Percentiles rank a stretch among this genome's conserved stretches.
These are phyloP conservation scores for Lichenostomus cassidix DNA, from an alignment of 2,113 vertebrate species.

Conservation along the genomic window DNA sequence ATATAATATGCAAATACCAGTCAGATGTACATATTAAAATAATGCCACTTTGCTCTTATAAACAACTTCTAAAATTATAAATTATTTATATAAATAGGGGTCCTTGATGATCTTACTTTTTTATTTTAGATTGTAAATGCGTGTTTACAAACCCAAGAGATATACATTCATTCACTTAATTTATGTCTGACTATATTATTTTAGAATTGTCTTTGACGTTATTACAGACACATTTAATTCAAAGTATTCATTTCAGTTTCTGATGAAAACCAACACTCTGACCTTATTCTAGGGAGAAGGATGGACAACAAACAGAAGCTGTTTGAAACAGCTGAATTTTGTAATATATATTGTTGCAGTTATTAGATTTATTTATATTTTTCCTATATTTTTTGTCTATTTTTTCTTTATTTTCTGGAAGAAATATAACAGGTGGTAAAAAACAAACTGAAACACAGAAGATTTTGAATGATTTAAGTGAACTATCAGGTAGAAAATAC, in stretches of 20 bases:
- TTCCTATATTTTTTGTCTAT: neutral
- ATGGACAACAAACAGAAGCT: neutral
- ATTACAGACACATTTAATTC: slow-evolving; percentile 18
- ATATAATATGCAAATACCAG: neutral
- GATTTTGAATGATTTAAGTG: neutral
- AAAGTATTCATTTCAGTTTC: slow-evolving; percentile 18
- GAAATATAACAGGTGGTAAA: neutral
- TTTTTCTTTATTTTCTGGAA: neutral
- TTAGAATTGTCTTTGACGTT: slow-evolving; percentile 36
- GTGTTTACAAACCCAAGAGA: slow-evolving; percentile 41
- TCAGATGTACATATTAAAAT: slow-evolving; percentile 41
- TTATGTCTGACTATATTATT: slow-evolving; percentile 57
- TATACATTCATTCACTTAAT: slow-evolving; percentile 40
- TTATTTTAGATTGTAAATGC: slow-evolving; percentile 60
- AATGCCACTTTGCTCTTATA: slow-evolving; percentile 15
- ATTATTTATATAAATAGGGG: slow-evolving; percentile 30
- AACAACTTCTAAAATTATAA: slow-evolving; percentile 25
- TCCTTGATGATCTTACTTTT: slow-evolving; percentile 29
- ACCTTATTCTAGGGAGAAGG: neutral
- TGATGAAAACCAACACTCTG: neutral
- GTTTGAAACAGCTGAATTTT: neutral
- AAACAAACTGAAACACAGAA: neutral
- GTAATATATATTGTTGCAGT: neutral
- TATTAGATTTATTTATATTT: neutral
- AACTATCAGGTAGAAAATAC: slow-evolving; percentile 17